Evolutionary conservation across 1,140 invertebrate genomes (phyloP), one percentile per base, ranked within the genome.

Genomic region (Euschistus heros): DNA sequence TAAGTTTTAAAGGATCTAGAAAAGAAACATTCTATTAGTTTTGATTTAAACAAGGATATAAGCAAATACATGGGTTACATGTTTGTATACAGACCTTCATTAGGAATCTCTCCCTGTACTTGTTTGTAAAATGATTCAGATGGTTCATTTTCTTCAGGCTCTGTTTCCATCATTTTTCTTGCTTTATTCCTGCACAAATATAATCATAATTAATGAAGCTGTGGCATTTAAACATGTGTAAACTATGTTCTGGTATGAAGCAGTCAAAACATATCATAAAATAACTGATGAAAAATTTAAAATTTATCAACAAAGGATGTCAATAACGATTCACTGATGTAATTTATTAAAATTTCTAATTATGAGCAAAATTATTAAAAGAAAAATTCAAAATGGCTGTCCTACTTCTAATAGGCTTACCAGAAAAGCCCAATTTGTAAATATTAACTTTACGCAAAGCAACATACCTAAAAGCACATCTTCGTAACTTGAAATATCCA

Each of bases 1-100:
- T 78, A 61, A 76, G 46, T 63, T 71, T 68, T 18, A 71, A 50
- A 50, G 63, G 69, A 71, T 71, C 74, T 75, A 65, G 44, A 73
- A 74, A 64, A 67, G 47, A 69, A 62, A 65, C 62, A 33, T 52
- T 59, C n/a, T 8, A 37, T 37, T 37, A 37, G 33, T 37, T 6
- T 37, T 37, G 1, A 37, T 1, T 37, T 37, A 10, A 13, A 13
- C 6, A 10, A 37, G 13, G 33, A 10, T 37, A 37, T 6, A 13
- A 37, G 6, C 13, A 57, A 57, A 57, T 26, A 57, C 15, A 13
- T 17, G 5, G 20, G 8, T 5, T 8, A 52, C 47, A 24, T 24
- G 24, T 17, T 24, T 22, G 15, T 17, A 22, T 17, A 24, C 18
- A 24, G 15, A 57, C 54, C 54, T 24, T 57, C 54, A 57, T 2